These are phyloP conservation scores for Rallus limicola DNA, from an alignment of 2,113 vertebrate genomes.

Conservation along the genomic window DNA sequence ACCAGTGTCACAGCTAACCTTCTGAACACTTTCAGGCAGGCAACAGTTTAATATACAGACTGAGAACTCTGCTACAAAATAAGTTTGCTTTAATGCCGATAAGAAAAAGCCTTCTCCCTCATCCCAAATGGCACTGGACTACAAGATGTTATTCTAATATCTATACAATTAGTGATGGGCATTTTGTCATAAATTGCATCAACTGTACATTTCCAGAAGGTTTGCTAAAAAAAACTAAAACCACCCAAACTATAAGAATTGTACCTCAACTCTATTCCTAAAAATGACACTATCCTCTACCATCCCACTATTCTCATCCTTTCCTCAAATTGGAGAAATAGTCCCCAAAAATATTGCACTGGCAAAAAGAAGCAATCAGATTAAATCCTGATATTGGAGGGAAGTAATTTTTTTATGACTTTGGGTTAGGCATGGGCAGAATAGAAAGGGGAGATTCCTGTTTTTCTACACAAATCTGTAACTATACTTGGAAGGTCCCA, in stretches of 20 bases:
- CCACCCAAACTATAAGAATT: neutral
- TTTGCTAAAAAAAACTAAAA: neutral
- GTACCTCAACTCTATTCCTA: neutral
- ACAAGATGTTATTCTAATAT: neutral
- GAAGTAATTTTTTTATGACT: neutral
- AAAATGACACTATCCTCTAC: neutral
- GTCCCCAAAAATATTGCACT: neutral
- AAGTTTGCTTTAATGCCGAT: neutral
- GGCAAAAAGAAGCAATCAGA: neutral
- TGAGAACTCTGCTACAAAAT: neutral
- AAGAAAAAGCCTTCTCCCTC: neutral
- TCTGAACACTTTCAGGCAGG: neutral
- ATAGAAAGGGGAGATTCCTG: conserved; percentile 27
- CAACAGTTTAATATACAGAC: neutral
- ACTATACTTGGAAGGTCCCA: conserved; percentile 11
- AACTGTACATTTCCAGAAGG: neutral
- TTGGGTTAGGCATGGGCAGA: neutral
- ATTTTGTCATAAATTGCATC: neutral
- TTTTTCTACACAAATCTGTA: neutral
- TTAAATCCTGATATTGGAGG: neutral
- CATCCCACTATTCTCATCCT: neutral
- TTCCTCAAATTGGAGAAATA: neutral
- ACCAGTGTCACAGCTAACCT: neutral
- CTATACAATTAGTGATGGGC: neutral
- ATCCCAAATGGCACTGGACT: neutral